phyloP scores from a whole-genome alignment of 1,140 invertebrate species.

The Euura lappo region DNA sequence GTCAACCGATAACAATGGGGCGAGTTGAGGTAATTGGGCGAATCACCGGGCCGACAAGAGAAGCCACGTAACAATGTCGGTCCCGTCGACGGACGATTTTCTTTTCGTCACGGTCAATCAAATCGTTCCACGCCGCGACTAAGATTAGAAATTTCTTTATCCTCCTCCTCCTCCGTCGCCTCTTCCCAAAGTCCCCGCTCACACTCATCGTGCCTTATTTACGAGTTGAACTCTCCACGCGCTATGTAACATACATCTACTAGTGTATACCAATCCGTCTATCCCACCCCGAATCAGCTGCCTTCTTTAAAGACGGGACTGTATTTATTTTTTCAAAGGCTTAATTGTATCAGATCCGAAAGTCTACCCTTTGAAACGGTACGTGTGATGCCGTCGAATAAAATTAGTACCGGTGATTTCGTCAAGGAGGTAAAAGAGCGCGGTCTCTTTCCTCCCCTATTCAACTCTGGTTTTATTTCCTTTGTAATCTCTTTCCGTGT shows the following conservation, averaged over 20 bases:
- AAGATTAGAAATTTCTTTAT: slow-evolving; percentile 29
- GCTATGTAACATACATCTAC: not conserved
- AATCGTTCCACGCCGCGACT: slow-evolving; percentile 7
- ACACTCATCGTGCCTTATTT: slow-evolving; percentile 6
- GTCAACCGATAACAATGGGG: not conserved
- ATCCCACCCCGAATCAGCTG: too few species aligned
- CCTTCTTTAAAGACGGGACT: not conserved
- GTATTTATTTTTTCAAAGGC: slow-evolving; percentile 13
- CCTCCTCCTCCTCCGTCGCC: not conserved
- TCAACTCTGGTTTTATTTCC: not conserved
- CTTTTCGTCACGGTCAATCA: slow-evolving; percentile 26
- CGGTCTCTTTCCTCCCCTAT: not conserved
- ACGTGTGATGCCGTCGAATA: not conserved
- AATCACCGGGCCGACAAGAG: slow-evolving; percentile 13
- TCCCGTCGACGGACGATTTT: slow-evolving; percentile 26
- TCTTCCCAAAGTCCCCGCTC: not conserved
- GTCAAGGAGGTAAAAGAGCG: not conserved
- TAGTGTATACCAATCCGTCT: too few species aligned
- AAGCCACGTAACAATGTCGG: slow-evolving; percentile 7
- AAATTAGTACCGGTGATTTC: not conserved
- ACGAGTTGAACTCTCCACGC: slow-evolving; percentile 1
- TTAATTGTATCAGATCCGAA: slow-evolving; percentile 11
- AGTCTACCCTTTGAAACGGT: slow-evolving; percentile 8
- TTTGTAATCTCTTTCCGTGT: not conserved
- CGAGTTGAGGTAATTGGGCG: slow-evolving; percentile 1